Evolutionary conservation across 1,140 invertebrate species (phyloP), one percentile per base, ranked within the genome.

Genomic region (Tetragonula clypearis): DNA sequence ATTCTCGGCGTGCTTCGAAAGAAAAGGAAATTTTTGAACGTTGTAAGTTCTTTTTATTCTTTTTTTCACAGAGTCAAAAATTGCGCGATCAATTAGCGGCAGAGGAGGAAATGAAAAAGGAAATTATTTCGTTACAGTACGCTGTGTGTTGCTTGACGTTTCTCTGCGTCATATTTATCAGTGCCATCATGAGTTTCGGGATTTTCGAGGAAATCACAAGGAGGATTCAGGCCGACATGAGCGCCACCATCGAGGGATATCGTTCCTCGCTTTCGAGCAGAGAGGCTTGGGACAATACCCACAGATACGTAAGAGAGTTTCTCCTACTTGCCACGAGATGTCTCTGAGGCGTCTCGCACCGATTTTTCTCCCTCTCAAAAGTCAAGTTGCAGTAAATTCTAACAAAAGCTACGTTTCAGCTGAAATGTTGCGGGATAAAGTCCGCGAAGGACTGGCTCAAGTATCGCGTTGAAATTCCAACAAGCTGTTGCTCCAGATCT

Each of bases 231-330:
- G 49, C 83, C 9, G 91, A 92, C 2, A 93, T 93, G 92, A 62
- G 60, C 17, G 78, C 69, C 12, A 76, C 92, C 11, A 91, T 93
- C 5, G 72, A 87, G 30, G 89, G 80, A 73, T 93, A 93, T 76
- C 82, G 84, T 53, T 87, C 84, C 8, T 78, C 82, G 8, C 75
- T 86, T 73, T 89, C 84, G 87, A 88, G 87, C 23, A 87, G 79
- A 26, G 86, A 91, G 73, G 87, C 90, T 56, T 93, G 91, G 91
- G 92, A 93, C 55, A 93, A 92, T 72, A 92, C 92, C 77, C 92
- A 93, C 14, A 87, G 80, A 92, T 92, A 92, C 60, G 92, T 92
- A 90, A 86, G 76, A 66, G 4, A 81, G 17, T 30, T 23, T 66
- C 2, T 41, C 8, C 2, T 69, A 78, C 21, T 23, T 26, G 49